phyloP scores from a whole-genome alignment of 2,888 invertebrate genomes.

The Bellardia pandia region DNA sequence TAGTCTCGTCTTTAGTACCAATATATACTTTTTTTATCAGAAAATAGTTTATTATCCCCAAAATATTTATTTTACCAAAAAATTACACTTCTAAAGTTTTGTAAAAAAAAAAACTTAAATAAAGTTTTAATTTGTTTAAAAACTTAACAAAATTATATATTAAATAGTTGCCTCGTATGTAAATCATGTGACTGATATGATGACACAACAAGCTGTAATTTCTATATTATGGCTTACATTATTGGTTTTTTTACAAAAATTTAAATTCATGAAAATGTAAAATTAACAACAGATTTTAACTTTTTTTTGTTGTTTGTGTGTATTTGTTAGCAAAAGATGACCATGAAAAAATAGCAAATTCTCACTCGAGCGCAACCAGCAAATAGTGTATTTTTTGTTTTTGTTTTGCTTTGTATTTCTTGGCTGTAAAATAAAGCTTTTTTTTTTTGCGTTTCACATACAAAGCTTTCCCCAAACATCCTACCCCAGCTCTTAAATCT shows the following conservation, averaged over 20 bases:
- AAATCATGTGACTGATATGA: constrained; percentile 56
- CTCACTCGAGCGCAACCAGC: constrained; percentile 72
- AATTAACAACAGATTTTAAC: constrained; percentile 57
- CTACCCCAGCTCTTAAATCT: constrained; percentile 3
- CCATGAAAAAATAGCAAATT: constrained; percentile 73
- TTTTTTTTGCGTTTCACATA: constrained; percentile 56
- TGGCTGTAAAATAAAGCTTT: constrained; percentile 50
- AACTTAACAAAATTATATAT: too few species aligned
- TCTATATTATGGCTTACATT: constrained; percentile 35
- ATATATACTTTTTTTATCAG: too few species aligned
- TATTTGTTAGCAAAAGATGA: constrained; percentile 68
- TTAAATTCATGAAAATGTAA: constrained; percentile 47
- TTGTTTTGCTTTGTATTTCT: constrained; percentile 27
- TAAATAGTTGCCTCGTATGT: not conserved
- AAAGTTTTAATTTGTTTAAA: too few species aligned
- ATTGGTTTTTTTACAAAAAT: constrained; percentile 38
- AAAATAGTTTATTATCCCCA: too few species aligned
- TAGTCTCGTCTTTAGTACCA: too few species aligned
- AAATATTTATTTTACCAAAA: too few species aligned
- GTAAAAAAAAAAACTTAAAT: too few species aligned
- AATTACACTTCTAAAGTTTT: too few species aligned
- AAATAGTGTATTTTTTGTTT: constrained; percentile 50
- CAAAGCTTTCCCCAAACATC: constrained; percentile 25
- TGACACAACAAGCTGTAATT: constrained; percentile 45
- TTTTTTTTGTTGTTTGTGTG: constrained; percentile 20